A percentile compares a stretch with the other conserved stretches of the same genome.
phyloP scores from a whole-genome alignment of 2,113 vertebrate species.

The Shinisaurus crocodilurus region DNA sequence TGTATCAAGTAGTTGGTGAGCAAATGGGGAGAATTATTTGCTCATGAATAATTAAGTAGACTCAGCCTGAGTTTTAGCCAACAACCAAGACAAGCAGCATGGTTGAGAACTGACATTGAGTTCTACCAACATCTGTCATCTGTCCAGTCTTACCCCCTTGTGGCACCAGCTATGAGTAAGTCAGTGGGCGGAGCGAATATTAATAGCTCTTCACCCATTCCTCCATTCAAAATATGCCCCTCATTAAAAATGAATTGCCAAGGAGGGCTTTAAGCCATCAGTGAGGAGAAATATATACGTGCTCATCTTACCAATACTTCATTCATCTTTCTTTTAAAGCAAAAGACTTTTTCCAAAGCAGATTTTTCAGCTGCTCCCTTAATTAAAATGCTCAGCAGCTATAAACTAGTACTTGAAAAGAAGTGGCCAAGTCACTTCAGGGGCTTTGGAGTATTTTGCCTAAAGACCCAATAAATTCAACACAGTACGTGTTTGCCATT shows the following conservation, averaged over 20 bases:
- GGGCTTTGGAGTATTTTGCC: neutral
- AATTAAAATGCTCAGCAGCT: neutral
- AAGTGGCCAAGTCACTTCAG: neutral
- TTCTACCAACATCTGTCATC: neutral
- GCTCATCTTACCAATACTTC: neutral
- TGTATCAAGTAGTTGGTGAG: neutral
- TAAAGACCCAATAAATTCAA: neutral
- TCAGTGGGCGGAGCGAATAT: neutral
- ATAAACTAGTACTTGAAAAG: neutral
- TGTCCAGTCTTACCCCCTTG: neutral
- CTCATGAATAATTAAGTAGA: neutral
- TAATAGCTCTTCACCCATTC: neutral
- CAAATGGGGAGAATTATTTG: neutral
- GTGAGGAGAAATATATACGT: neutral
- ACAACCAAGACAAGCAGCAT: neutral
- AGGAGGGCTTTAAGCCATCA: neutral
- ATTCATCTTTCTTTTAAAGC: neutral
- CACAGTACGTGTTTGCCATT: neutral
- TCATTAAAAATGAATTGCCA: neutral
- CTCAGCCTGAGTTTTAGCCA: neutral
- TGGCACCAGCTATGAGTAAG: neutral
- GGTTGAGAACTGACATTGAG: neutral
- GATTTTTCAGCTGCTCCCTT: neutral
- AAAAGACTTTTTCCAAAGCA: neutral
- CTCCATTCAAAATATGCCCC: neutral